Evolutionary conservation across 2,797 vertebrate species (phyloP).

Genomic region (Clarias laeviceps): DNA sequence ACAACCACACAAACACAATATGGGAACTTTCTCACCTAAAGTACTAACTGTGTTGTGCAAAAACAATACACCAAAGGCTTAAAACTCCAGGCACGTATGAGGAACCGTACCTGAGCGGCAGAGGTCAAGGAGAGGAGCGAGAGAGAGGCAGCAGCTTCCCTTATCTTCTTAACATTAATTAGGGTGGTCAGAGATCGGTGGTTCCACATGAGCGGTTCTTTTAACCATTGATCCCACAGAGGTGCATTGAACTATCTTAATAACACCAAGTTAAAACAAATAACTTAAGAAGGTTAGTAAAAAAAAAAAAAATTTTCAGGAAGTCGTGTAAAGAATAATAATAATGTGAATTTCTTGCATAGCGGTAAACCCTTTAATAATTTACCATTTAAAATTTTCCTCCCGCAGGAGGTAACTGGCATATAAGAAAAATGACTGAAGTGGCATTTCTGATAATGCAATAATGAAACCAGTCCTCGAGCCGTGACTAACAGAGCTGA

Average conservation of each 20-base stretch:
- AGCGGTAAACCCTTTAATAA: constrained; percentile 20
- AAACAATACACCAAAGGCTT: not conserved
- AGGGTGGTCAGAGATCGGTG: not conserved
- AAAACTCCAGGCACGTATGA: constrained; percentile 30
- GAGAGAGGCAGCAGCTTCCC: constrained; percentile 2
- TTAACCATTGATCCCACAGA: not conserved
- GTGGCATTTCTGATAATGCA: constrained; percentile 23
- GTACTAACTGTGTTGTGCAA: not conserved
- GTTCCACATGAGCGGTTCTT: not conserved
- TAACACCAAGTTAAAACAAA: not conserved
- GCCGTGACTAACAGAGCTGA: not conserved
- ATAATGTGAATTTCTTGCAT: constrained; percentile 1
- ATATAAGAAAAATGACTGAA: constrained; percentile 35
- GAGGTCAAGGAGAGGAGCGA: constrained; percentile 29
- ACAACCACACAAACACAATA: not conserved
- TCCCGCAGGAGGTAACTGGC: constrained; percentile 36
- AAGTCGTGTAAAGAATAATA: constrained; percentile 18
- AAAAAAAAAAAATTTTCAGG: not conserved
- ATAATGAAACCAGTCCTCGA: not conserved
- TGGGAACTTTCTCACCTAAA: constrained; percentile 5
- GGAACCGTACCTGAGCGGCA: constrained; percentile 19
- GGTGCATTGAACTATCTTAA: not conserved
- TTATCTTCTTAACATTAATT: constrained; percentile 18
- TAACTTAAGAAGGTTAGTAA: constrained; percentile 13
- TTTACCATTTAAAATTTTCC: constrained; percentile 33